Conservation (phyloP, 2,797 vertebrate genomes). For the Masticophis lateralis region DNA sequence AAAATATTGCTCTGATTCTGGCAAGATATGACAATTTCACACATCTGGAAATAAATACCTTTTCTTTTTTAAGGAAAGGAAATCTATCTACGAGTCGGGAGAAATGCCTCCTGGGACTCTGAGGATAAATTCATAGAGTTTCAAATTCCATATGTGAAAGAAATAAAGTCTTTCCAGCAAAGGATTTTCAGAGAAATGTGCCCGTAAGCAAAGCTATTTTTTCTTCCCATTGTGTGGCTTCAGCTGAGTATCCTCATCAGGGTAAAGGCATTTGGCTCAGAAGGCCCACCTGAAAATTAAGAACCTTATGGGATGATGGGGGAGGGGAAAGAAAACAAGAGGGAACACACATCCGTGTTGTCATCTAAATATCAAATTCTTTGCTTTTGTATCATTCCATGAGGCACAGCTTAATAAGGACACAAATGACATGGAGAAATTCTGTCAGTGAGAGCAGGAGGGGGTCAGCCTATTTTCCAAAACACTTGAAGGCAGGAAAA, state of each 20-base stretch:
- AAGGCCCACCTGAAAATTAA: not conserved
- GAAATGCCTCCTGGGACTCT: not conserved
- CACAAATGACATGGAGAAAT: not conserved
- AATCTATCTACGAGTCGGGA: not conserved
- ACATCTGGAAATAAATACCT: not conserved
- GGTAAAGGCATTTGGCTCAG: not conserved
- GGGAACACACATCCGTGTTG: not conserved
- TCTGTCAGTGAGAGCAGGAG: not conserved
- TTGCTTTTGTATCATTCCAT: not conserved
- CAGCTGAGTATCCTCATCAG: not conserved
- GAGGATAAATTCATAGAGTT: slow-evolving; percentile 25
- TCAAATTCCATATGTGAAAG: not conserved
- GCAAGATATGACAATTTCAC: not conserved
- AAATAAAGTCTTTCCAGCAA: not conserved
- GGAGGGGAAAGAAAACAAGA: not conserved
- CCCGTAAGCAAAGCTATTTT: not conserved
- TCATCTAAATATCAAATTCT: not conserved
- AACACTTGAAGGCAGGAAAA: not conserved
- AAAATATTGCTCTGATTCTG: not conserved
- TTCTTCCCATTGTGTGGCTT: not conserved
- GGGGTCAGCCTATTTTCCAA: not conserved
- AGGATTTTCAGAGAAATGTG: not conserved
- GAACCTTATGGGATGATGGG: not conserved
- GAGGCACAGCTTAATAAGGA: not conserved
- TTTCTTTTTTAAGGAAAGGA: not conserved